Conservation (phyloP, 2,888 invertebrate species). For the Cheilosia scutellata region DNA sequence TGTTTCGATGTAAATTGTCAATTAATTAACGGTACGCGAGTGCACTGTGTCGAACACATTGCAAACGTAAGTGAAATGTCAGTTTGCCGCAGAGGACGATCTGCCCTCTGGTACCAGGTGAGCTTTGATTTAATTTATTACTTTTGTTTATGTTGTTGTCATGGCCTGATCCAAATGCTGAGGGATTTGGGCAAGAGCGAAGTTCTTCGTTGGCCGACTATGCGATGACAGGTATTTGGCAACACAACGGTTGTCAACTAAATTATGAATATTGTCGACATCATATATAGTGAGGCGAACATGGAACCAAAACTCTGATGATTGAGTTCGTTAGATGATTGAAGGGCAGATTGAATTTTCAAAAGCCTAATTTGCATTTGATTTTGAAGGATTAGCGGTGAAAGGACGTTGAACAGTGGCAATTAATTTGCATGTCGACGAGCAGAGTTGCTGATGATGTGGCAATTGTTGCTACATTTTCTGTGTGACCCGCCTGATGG, state of each 20-base stretch:
- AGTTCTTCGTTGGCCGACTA: neutral
- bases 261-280: conserved; percentile 66
- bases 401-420: conserved; percentile 33
- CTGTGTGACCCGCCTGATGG: neutral
- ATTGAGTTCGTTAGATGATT: conserved; percentile 73
- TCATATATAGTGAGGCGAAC: neutral
- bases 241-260: conserved; percentile 33
- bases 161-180: conserved; percentile 13
- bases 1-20: conserved; percentile 74
- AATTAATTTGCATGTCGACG: conserved; percentile 51
- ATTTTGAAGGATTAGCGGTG: conserved; percentile 60
- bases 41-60: conserved; percentile 67
- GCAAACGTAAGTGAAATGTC: conserved; percentile 74
- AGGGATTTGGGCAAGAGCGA: neutral
- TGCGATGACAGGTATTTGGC: conserved; percentile 24
- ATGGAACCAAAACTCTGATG: conserved; percentile 36
- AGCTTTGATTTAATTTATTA: conserved; percentile 73
- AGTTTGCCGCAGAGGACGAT: conserved; percentile 12
- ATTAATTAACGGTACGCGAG: conserved; percentile 72
- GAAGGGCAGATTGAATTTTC: conserved; percentile 70
- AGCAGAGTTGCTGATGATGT: neutral
- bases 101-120: conserved; percentile 22
- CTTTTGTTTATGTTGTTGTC: conserved; percentile 69
- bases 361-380: conserved; percentile 67
- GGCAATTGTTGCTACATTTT: neutral